Evolutionary conservation across 2,113 vertebrate genomes (phyloP), one percentile per base, ranked within the genome.

Genomic region (Microtus ochrogaster): DNA sequence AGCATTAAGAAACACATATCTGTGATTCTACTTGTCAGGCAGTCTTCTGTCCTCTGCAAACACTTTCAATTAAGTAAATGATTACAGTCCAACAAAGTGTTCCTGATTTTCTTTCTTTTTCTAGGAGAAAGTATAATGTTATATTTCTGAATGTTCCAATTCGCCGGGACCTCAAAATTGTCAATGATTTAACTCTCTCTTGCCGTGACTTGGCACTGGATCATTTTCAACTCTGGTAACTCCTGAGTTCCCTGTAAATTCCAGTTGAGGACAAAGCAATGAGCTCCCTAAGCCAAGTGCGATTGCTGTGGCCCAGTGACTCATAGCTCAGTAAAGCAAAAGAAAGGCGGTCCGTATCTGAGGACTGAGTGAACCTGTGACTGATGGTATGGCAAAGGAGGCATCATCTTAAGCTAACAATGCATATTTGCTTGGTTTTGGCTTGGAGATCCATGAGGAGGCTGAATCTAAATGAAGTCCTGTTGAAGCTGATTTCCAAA

Each of bases 41-140:
- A 72, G 52, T n/a, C 28, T 49, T 89, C 36, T 89, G 65, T n/a
- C 74, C 76, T 26, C 14, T 74, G 84, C 49, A 90, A 92, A 94
- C 72, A 63, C 49, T 81, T 61, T 82, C 89, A 93, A 58, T 96
- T 94, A 95, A 92, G 89, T 82, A 96, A 94, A 95, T 96, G 63
- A 94, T 79, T 86, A 89, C 96, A 79, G 47, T 61, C 9, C 22
- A 94, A 83, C 74, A 58, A 89, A 88, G 90, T 94, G 26, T 82
- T 94, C 92, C 68, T n/a, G 44, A 22, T 92, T 90, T 94, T 91
- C 66, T 78, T 89, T 92, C 33, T 90, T 78, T 91, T 90, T 55
- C 92, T 41, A 16, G 33, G 41, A 96, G 33, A 94, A 89, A 95
- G 89, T 68, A 73, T 83, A 70, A 81, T 55, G 79, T 66, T 33